Conservation (phyloP, 2,113 vertebrate species). For the Hylia prasina region DNA sequence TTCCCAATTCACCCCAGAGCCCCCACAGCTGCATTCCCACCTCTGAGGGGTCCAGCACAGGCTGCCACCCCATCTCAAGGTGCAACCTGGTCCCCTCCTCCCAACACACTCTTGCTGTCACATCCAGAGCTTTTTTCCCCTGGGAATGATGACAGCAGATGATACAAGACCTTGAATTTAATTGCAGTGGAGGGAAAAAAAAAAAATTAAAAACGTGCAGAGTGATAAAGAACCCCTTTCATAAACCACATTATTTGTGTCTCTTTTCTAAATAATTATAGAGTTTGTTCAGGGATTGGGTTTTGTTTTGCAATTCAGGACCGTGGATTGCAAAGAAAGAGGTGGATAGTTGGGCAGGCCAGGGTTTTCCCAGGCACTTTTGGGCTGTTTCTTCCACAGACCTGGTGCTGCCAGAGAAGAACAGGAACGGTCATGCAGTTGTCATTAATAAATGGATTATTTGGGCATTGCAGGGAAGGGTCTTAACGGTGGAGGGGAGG, state of each 20-base stretch:
- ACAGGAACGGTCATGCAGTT: neutral
- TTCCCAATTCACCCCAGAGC: neutral
- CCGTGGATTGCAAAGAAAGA: neutral
- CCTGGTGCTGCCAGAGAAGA: conserved; percentile 15
- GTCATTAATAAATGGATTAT: conserved; percentile 55
- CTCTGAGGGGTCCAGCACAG: fast-evolving
- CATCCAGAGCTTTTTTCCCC: neutral
- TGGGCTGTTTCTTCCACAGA: neutral
- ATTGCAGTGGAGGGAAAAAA: neutral
- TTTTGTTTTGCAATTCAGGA: neutral
- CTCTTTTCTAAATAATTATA: neutral
- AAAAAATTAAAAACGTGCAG: neutral
- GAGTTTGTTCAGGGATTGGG: neutral
- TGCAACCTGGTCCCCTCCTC: neutral
- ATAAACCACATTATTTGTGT: neutral
- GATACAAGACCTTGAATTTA: conserved; percentile 28
- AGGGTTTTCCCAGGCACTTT: neutral
- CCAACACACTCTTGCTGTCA: neutral
- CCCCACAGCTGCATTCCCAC: neutral
- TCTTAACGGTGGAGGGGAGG: neutral
- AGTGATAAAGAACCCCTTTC: neutral
- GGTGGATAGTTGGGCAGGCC: neutral
- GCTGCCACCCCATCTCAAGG: neutral
- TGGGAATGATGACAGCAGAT: neutral
- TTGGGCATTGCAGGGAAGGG: conserved; percentile 23